These are phyloP conservation scores for Polyommatus iphigenia DNA, from an alignment of 2,888 invertebrate species.

Conservation along the genomic window DNA sequence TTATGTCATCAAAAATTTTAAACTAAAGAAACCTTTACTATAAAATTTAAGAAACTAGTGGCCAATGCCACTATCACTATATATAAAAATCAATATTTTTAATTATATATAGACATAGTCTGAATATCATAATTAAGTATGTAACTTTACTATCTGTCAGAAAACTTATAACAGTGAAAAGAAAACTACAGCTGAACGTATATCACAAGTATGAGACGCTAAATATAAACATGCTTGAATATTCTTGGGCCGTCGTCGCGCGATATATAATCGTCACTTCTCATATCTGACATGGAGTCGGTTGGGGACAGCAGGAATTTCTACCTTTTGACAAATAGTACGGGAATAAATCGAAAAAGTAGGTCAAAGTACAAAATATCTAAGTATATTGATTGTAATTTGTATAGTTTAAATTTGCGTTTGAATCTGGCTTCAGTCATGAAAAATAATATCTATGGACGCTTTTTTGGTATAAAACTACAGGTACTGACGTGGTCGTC, in stretches of 20 bases:
- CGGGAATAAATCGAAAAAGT: slow-evolving; percentile 28
- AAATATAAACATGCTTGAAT: slow-evolving; percentile 12
- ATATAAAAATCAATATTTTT: too few relatives aligned
- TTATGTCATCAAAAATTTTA: too few relatives aligned
- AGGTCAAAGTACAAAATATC: slow-evolving; percentile 11
- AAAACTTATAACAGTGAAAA: background rate
- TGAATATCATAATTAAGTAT: too few relatives aligned
- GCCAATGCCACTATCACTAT: too few relatives aligned
- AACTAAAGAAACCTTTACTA: too few relatives aligned
- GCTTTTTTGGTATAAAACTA: too few relatives aligned
- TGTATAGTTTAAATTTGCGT: background rate
- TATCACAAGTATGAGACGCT: background rate
- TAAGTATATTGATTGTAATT: background rate
- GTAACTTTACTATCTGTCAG: too few relatives aligned
- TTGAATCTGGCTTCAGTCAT: too few relatives aligned
- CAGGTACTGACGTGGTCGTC: too few relatives aligned
- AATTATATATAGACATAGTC: too few relatives aligned
- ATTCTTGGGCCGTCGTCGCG: slow-evolving; percentile 1
- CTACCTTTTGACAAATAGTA: slow-evolving; percentile 28
- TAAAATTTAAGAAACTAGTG: too few relatives aligned
- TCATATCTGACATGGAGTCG: slow-evolving; percentile 11
- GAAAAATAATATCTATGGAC: too few relatives aligned
- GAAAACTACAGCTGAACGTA: background rate
- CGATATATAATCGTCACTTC: slow-evolving; percentile 29
- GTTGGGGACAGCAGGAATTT: slow-evolving; percentile 1